These are phyloP conservation scores for Globodera rostochiensis DNA, from an alignment of 1,140 invertebrate genomes.

Conservation along the genomic window DNA sequence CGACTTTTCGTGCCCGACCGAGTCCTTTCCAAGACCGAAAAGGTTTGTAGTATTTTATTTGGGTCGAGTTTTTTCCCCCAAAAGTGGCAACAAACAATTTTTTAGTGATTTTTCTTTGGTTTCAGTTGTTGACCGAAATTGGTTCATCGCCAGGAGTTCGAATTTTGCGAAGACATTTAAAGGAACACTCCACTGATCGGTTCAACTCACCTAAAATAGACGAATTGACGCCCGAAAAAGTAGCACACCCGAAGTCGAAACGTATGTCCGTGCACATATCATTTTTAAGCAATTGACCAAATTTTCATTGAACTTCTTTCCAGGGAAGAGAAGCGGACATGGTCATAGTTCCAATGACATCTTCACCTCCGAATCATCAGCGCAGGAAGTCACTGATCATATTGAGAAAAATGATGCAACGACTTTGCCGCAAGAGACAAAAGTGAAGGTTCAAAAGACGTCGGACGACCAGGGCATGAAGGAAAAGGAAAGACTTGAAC, in stretches of 20 bases:
- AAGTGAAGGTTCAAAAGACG: not conserved
- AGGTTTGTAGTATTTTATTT: conserved; percentile 19
- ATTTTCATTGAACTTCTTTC: too few relatives aligned
- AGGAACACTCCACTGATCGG: not conserved
- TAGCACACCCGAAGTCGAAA: not conserved
- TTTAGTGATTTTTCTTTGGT: not conserved
- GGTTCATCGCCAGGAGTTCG: conserved; percentile 28
- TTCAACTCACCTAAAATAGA: not conserved
- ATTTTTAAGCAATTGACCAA: too few relatives aligned
- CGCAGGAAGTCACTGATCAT: not conserved
- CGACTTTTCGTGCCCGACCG: conserved; percentile 33
- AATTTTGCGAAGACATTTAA: conserved; percentile 34
- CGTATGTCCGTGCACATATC: too few relatives aligned
- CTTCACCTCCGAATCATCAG: conserved; percentile 17
- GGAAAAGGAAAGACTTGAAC: not conserved
- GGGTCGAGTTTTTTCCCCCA: not conserved
- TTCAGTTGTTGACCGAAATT: conserved; percentile 33
- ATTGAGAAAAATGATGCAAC: not conserved
- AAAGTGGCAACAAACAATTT: not conserved
- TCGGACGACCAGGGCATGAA: not conserved
- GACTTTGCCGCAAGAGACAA: not conserved
- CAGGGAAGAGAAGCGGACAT: too few relatives aligned
- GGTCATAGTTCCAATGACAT: not conserved
- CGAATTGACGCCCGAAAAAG: not conserved
- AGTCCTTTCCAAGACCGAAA: conserved; percentile 32